Conservation (phyloP, 2,113 vertebrate species). For the Gymnarchus niloticus region DNA sequence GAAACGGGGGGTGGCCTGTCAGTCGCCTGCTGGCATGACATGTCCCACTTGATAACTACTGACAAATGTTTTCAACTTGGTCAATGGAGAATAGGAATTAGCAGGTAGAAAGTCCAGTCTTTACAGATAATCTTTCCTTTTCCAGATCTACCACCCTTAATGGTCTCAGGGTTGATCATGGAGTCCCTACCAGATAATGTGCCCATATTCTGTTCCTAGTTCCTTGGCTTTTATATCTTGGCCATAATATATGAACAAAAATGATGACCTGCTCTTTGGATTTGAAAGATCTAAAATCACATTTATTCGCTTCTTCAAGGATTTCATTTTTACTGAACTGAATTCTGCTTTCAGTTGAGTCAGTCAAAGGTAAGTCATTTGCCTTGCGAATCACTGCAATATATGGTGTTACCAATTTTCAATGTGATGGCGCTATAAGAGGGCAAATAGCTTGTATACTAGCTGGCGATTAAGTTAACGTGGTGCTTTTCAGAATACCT, state of each 20-base stretch:
- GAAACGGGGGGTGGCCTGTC: conserved; percentile 21
- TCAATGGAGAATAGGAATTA: neutral
- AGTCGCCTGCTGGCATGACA: neutral
- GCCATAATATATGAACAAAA: too few species aligned
- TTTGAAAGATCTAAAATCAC: too few species aligned
- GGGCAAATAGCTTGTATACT: neutral
- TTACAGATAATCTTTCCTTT: neutral
- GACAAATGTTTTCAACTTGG: neutral
- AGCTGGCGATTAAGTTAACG: neutral
- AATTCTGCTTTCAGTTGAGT: neutral
- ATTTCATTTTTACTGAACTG: too few species aligned
- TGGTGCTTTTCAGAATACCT: neutral
- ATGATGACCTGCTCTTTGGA: too few species aligned
- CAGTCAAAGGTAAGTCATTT: neutral
- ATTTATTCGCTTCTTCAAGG: too few species aligned
- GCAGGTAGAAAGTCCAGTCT: neutral
- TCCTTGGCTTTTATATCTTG: neutral
- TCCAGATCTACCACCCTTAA: neutral
- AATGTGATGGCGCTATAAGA: neutral
- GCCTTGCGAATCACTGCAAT: neutral
- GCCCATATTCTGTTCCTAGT: neutral
- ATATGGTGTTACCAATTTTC: neutral
- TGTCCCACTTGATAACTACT: neutral
- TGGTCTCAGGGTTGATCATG: neutral
- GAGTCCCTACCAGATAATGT: neutral